These are phyloP conservation scores for Cotesia congregata DNA, from an alignment of 2,888 invertebrate species.

Conservation along the genomic window DNA sequence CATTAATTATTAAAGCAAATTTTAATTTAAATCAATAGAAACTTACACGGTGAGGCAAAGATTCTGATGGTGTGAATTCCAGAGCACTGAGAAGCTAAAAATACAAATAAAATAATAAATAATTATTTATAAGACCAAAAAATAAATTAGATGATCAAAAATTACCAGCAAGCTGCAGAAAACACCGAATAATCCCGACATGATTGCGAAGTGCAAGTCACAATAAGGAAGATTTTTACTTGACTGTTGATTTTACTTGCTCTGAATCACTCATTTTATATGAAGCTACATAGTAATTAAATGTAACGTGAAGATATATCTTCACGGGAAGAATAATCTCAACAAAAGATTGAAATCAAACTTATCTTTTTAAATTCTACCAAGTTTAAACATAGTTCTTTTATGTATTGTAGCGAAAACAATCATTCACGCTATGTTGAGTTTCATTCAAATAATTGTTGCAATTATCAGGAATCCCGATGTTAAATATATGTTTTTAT, in stretches of 20 bases:
- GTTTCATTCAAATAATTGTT: neutral
- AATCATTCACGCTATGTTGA: neutral
- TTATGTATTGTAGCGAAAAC: neutral
- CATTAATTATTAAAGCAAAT: neutral
- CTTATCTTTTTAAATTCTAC: neutral
- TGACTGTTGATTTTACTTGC: neutral
- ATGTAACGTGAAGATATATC: neutral
- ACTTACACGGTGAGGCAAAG: neutral
- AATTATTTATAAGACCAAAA: neutral
- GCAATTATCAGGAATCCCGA: neutral
- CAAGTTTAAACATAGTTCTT: neutral
- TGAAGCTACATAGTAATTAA: neutral
- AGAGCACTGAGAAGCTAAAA: neutral
- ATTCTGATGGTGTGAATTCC: neutral
- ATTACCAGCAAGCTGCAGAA: neutral
- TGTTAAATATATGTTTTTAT: neutral
- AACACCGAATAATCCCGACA: neutral
- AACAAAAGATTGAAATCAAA: neutral
- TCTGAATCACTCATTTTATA: neutral
- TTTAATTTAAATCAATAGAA: neutral
- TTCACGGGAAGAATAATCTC: neutral
- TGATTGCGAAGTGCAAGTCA: neutral
- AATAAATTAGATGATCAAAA: neutral
- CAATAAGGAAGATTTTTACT: neutral
- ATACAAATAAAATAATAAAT: neutral